Conservation (phyloP, 1,140 invertebrate genomes). For the Rhizoglyphus robini region DNA sequence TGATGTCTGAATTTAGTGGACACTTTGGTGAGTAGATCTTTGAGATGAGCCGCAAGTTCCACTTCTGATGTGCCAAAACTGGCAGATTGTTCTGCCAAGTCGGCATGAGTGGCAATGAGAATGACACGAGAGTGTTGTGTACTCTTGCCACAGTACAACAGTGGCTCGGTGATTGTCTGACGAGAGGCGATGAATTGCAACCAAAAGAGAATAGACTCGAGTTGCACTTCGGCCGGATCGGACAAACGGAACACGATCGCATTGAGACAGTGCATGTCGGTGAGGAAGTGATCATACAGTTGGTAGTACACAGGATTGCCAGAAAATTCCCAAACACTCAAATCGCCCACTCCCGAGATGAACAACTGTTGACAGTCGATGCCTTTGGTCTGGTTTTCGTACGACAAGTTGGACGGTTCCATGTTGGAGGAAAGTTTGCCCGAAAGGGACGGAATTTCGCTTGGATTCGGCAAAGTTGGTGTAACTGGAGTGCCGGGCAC, state of each 20-base stretch:
- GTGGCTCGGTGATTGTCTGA: conserved; percentile 48
- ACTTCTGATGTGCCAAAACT: conserved; percentile 41
- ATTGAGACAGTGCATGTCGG: conserved; percentile 43
- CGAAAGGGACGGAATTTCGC: neutral
- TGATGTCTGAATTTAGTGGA: conserved; percentile 39
- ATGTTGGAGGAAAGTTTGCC: neutral
- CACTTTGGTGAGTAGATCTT: conserved; percentile 40
- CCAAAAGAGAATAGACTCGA: conserved; percentile 64
- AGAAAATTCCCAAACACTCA: conserved; percentile 66
- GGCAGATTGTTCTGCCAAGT: conserved; percentile 39
- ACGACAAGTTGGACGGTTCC: neutral
- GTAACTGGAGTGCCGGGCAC: neutral
- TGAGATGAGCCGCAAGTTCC: conserved; percentile 43
- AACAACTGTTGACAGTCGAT: conserved; percentile 49
- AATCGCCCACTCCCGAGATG: conserved; percentile 45
- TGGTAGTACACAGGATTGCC: conserved; percentile 63
- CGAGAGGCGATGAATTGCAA: conserved; percentile 60
- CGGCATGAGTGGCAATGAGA: conserved; percentile 53
- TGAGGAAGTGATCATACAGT: conserved; percentile 61
- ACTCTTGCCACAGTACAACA: conserved; percentile 44
- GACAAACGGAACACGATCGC: conserved; percentile 57
- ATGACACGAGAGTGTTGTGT: conserved; percentile 40
- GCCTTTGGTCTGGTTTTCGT: conserved; percentile 49
- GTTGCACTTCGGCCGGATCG: conserved; percentile 53
- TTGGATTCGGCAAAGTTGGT: neutral